Conservation (phyloP, 2,797 vertebrate species). For the Hephaestus fuliginosus region DNA sequence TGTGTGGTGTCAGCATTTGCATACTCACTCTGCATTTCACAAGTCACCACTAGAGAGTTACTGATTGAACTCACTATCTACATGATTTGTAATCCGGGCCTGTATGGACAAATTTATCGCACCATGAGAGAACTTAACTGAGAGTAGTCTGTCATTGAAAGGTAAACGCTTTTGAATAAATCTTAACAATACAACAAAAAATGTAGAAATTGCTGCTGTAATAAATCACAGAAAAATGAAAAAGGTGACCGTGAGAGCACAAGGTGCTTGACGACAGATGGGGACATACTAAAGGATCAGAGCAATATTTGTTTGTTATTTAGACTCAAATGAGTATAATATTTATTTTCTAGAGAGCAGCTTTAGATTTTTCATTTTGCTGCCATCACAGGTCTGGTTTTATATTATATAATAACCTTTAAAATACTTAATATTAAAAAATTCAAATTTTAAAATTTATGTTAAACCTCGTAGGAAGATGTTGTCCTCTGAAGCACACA, state of each 20-base stretch:
- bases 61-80: constrained; percentile 42
- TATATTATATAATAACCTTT: not conserved
- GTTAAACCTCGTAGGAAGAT: not conserved
- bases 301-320: not conserved
- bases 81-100: constrained; percentile 29
- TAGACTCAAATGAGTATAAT: not conserved
- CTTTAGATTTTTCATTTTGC: not conserved
- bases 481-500: not conserved
- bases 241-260: constrained; percentile 16
- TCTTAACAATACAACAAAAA: constrained; percentile 21
- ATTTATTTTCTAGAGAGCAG: not conserved
- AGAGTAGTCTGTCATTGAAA: constrained; percentile 43
- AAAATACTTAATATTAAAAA: not conserved
- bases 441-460: not conserved
- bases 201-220: constrained; percentile 6
- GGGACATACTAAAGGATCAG: constrained; percentile 13
- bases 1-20: constrained; percentile 55
- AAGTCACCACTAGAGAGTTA: constrained; percentile 40
- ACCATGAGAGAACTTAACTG: constrained; percentile 34
- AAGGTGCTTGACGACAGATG: not conserved
- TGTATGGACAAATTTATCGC: constrained; percentile 30
- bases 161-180: constrained; percentile 11
- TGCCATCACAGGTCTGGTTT: not conserved
- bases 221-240: constrained; percentile 28
- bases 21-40: constrained; percentile 55